Evolutionary conservation across 2,113 vertebrate species (phyloP).

Genomic region (Danionella cerebrum): DNA sequence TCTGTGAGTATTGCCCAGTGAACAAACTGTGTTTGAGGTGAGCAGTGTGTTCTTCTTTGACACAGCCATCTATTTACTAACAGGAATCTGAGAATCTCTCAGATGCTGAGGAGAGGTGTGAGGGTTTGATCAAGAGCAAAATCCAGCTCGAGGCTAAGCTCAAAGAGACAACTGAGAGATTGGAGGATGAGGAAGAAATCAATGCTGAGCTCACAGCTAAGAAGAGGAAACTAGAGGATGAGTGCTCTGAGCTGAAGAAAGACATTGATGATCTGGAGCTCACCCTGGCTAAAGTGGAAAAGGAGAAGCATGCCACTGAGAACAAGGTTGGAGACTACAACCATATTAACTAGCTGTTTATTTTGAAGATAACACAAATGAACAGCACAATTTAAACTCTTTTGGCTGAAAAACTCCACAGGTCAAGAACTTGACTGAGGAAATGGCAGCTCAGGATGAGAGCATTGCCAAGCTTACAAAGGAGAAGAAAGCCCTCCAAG

Average conservation of each 20-base stretch:
- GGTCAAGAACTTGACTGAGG: slow-evolving; percentile 36
- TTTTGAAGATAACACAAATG: no score
- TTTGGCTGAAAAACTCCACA: not conserved
- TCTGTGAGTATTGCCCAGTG: slow-evolving; percentile 8
- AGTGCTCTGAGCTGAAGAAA: slow-evolving; percentile 73
- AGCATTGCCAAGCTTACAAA: slow-evolving; percentile 34
- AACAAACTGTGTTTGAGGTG: no score
- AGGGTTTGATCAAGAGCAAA: slow-evolving; percentile 44
- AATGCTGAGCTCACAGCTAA: slow-evolving; percentile 64
- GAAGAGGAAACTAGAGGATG: slow-evolving; percentile 72
- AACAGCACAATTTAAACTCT: no score
- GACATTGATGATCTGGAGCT: slow-evolving; percentile 72
- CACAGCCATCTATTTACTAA: not conserved
- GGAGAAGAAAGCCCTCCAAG: slow-evolving; percentile 48
- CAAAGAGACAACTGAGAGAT: slow-evolving; percentile 53
- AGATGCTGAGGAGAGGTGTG: slow-evolving; percentile 47
- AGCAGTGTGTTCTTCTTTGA: not conserved
- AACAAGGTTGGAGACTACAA: no score
- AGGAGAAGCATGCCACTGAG: slow-evolving; percentile 62
- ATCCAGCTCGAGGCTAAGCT: slow-evolving; percentile 45
- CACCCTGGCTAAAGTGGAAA: slow-evolving; percentile 70
- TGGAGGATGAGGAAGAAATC: slow-evolving; percentile 71
- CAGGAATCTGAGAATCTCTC: slow-evolving; percentile 51
- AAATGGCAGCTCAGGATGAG: slow-evolving; percentile 31
- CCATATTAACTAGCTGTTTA: no score